Evolutionary conservation across 1,140 invertebrate genomes (phyloP), one percentile per base, ranked within the genome.

Genomic region (Drosophila watanabei): DNA sequence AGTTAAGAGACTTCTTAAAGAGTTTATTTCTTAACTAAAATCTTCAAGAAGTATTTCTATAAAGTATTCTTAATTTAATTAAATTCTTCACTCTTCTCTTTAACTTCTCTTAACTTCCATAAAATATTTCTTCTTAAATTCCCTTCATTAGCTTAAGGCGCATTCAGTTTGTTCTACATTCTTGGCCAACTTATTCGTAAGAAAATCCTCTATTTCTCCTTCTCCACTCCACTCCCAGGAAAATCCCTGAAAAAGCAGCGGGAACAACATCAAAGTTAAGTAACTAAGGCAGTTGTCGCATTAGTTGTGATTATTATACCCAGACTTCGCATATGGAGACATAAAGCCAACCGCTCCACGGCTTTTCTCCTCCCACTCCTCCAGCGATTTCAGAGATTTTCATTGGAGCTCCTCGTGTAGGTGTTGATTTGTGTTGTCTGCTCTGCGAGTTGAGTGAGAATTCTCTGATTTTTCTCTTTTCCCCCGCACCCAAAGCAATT

Each of bases 381-480:
- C 10, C 39, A 13, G 24, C 7, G 39, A 43, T 59, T 52, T 37
- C 51, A 57, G 57, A 61, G 49, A 51, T 37, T 64, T 75, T 37
- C 65, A 56, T 48, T 70, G 58, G 58, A 37, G 24, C 24, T 59
- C 20, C 54, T 10, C 76, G 81, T 79, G 86, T 90, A 77, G 86
- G 86, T 71, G 86, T 90, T 89, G 85, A 89, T 89, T 89, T 90
- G 86, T 89, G 78, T 59, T 82, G 62, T 83, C 86, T 82, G 80
- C 64, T 49, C 70, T n/a, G 28, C 49, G 62, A 49, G 49, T 51
- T 41, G 52, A 65, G 54, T 46, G 58, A 69, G 65, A 63, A 69
- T 52, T 59, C 61, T 56, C 57, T 70, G 76, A 82, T 75, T 84
- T 24, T 49, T 33, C 6, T 46, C n/a, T n/a, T n/a, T 46, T 6